These are phyloP conservation scores for Plectropomus leopardus DNA, from an alignment of 2,113 vertebrate species.

Conservation along the genomic window DNA sequence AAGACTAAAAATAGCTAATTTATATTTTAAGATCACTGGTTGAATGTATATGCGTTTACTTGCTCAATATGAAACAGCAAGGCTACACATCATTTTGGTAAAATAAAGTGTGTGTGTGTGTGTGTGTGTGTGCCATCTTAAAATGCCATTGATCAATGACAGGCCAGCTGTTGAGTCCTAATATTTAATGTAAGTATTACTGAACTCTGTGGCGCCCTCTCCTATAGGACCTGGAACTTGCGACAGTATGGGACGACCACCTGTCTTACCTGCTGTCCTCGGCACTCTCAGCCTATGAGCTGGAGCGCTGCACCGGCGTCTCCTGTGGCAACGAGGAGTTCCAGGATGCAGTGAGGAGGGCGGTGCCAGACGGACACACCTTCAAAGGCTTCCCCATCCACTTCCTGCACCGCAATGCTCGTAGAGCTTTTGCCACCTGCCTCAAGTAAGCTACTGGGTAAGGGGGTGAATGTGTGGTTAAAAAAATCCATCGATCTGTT, in stretches of 20 bases:
- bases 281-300: conserved; percentile 94
- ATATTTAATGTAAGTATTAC: not conserved
- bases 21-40: too few species aligned
- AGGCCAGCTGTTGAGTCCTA: not conserved
- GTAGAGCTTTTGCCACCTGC: conserved; percentile 92
- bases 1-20: too few species aligned
- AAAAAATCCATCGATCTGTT: too few species aligned
- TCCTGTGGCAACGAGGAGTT: conserved; percentile 97
- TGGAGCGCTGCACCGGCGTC: conserved; percentile 91
- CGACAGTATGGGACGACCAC: conserved; percentile 95
- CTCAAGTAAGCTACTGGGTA: conserved; percentile 86
- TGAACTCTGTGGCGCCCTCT: not conserved
- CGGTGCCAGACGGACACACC: conserved; percentile 95
- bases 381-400: conserved; percentile 99
- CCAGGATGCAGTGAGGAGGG: conserved; percentile 94
- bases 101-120: too few species aligned
- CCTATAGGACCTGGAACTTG: conserved; percentile 90
- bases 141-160: not conserved
- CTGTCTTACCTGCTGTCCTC: conserved; percentile 96
- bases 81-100: too few species aligned
- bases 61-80: too few species aligned
- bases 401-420: conserved; percentile 93
- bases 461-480: too few species aligned
- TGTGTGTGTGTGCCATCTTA: not conserved
- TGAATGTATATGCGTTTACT: too few species aligned